Evolutionary conservation across 2,113 vertebrate genomes (phyloP), one percentile per base, ranked within the genome.

Genomic region (Dipodomys ordii): DNA sequence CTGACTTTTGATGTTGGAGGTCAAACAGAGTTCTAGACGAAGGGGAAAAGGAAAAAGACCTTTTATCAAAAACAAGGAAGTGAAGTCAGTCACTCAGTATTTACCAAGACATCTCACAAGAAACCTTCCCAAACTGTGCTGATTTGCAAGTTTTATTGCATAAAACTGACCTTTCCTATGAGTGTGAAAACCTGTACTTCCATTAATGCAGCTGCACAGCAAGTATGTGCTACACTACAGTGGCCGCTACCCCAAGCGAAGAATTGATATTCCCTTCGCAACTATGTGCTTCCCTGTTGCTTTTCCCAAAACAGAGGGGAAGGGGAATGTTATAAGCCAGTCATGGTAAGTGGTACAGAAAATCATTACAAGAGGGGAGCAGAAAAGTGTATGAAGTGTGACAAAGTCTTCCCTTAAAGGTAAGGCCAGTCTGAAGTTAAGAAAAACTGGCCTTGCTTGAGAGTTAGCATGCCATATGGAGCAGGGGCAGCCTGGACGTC

Each of bases 1-100:
- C 97, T 99, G 98, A 93, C 98, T 99, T 98, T 99, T 99, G 93
- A 99, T 97, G 81, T 99, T 99, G 87, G 99, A 99, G 6, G 99
- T 99, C 98, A 99, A 94, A 95, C 99, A 99, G 49, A 99, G 96
- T 97, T 99, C 99, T 99, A 96, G 87, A 89, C 20, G 35, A 85
- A 49, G 68, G 60, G n/a, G 57, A 19, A 4, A 16, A 73, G 60
- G 22, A 19, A 4, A 16, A 73, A 57, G 22, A 27, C 0, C 18
- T 83, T 22, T 71, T 71, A 82, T 91, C 95, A 94, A 93, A 95
- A 86, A 49, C 74, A 93, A 68, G 13, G 73, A 87, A 71, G 65
- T 67, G 57, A 85, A 94, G 18, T 94, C 78, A 94, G 18, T 94
- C 78, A 92, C 49, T 92, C 83, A 76, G 35, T 46, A 23, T 79